phyloP scores from a whole-genome alignment of 2,797 vertebrate genomes.

The Poeciliopsis presidionis region DNA sequence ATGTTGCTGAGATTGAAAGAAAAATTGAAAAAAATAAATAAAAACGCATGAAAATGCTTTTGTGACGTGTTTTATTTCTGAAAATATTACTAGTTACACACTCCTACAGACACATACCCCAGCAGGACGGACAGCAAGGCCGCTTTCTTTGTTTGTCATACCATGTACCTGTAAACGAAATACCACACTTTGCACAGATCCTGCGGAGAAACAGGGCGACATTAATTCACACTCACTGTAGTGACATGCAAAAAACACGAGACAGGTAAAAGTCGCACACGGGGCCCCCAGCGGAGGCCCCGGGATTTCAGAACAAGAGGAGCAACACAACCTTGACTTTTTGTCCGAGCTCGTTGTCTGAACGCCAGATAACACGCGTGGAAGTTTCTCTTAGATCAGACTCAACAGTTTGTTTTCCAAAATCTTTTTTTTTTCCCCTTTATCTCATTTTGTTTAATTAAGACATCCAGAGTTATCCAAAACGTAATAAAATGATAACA shows the following conservation, averaged over 20 bases:
- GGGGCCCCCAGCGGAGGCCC: background rate
- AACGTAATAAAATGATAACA: background rate
- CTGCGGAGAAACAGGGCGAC: constrained; percentile 57
- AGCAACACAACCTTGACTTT: background rate
- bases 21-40: background rate
- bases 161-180: constrained; percentile 72
- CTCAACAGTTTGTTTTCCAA: background rate
- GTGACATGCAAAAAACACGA: background rate
- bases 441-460: background rate
- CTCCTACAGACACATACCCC: constrained; percentile 59
- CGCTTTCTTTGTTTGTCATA: constrained; percentile 77
- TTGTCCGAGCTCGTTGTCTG: background rate
- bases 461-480: background rate
- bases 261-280: background rate
- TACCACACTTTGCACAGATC: constrained; percentile 76
- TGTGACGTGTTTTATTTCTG: background rate
- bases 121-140: constrained; percentile 77
- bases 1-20: constrained; percentile 39
- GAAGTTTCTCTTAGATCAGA: background rate
- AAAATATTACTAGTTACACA: background rate
- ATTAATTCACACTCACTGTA: background rate
- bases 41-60: background rate
- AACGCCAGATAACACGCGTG: background rate
- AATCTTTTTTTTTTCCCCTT: background rate
- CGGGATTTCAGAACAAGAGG: background rate